Base-by-base conservation (phyloP, 2,888 invertebrate species). In the Syrphus vitripennis region DNA sequence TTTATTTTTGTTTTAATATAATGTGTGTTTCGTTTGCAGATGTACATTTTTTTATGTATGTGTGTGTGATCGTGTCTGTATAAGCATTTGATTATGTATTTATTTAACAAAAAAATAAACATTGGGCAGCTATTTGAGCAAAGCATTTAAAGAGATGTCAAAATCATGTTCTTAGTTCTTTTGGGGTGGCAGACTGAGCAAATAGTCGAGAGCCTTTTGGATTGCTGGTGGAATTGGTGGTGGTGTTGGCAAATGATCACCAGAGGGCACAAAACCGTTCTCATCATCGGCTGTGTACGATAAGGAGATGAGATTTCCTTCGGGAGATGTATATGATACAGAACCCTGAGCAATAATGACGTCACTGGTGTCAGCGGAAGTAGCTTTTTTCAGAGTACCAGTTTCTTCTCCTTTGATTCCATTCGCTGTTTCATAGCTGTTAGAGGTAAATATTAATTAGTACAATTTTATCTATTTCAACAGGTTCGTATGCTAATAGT, bases 391-490 rank as follows among this genome's bases (percentile, higher is more conserved):
- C 89, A 97, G 91, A 29, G 95, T 95, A 16, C 97, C 97, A 16
- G 95, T 91, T 92, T 97, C 97, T 90, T 97, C 95, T 1, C 95
- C 96, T 90, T 96, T 95, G 78, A 97, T 97, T 77, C 96, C 96
- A 90, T 97, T 97, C 79, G 95, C 96, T 21, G 96, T 95, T 93
- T 97, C 96, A 90, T 95, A 97, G 90, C 97, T 97, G 91, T 55
- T 93, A n/a, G 50, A 69, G 19, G 26, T 50, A 48, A 31, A n/a
- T 34, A 77, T 50, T 14, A 10, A 34, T 34, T 34, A 34, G 9
- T 10, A 59, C 55, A 14, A 69, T 63, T 19, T 37, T 77, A 48
- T n/a, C 4, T 31, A 16, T 12, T 24, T 12, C n/a, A 37, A 19
- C 1, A 21, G 7, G 19, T 16, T 10, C 4, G n/a, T n/a, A n/a